Percentiles rank a stretch among this genome's conserved stretches.
Evolutionary conservation across 2,888 invertebrate species (phyloP).

Genomic region (Archaeoteleia sp.): DNA sequence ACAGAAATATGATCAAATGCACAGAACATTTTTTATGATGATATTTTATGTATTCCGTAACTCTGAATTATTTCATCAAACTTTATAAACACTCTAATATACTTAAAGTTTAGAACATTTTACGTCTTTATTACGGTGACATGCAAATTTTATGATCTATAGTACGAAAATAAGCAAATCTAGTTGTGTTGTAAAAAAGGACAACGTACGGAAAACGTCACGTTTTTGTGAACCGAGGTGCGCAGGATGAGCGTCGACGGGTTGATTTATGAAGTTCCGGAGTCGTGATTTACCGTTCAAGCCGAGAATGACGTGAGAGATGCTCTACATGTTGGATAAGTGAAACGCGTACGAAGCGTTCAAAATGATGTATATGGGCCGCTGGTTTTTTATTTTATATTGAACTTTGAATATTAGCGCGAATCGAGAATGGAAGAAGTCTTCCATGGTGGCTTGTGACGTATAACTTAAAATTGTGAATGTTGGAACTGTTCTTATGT

Average conservation of each 20-base stretch:
- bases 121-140: conserved; percentile 37
- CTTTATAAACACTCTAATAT: conserved; percentile 12
- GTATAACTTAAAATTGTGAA: no score
- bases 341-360: conserved; percentile 49
- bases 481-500: no score
- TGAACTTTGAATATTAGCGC: conserved; percentile 43
- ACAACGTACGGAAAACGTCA: conserved; percentile 48
- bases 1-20: no score
- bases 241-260: conserved; percentile 52
- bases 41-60: neutral
- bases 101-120: conserved; percentile 20
- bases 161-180: conserved; percentile 33
- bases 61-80: neutral
- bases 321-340: conserved; percentile 51
- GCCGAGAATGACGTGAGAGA: conserved; percentile 50
- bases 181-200: conserved; percentile 24
- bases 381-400: conserved; percentile 23
- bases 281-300: conserved; percentile 52
- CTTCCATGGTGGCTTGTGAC: no score
- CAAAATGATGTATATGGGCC: conserved; percentile 13
- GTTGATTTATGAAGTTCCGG: conserved; percentile 54
- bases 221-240: conserved; percentile 46
- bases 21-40: no score
- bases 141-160: conserved; percentile 27
- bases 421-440: conserved; percentile 40